Base-by-base conservation (phyloP, 2,113 vertebrate genomes). In the Platysternon megacephalum region DNA sequence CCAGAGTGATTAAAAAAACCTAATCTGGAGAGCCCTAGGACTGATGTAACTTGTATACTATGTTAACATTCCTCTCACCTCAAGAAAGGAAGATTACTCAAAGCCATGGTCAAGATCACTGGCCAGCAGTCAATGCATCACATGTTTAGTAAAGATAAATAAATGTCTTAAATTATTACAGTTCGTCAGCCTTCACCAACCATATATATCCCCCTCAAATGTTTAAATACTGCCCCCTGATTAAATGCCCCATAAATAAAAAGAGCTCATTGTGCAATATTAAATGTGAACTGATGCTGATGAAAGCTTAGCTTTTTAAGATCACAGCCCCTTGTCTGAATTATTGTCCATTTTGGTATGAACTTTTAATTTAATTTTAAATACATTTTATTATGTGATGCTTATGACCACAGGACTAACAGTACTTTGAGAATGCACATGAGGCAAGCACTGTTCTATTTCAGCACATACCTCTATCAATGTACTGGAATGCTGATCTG, bases 1-100 rank as follows among this genome's bases (percentile, higher is more conserved):
- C 89, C 84, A 93, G 84, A 97, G 96, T 96, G 90, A 97, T 93
- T 97, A 98, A 98, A 97, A 96, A 72, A 32, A 68, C 49, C 92
- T 97, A 91, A 96, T 97, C 93, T 95, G 91, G 74, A 97, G 97
- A 94, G 88, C 78, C 51, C 39, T 89, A 95, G 79, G 51, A 93
- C 49, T 82, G 85, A 89, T 58, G 65, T 85, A 82, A 88, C 89
- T 91, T 97, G 72, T 93, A 97, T 98, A 97, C 97, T 98, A 98
- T 97, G 94, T 92, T 93, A 97, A 79, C 85, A 68, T 79, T 95
- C 97, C 93, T 92, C 92, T 97, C 96, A 97, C 82, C 94, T 92
- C 96, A 91, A 97, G 82, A 95, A 96, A 87, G 93, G 76, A 96
- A 90, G 82, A 97, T 96, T 89, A 93, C 84, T 97, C 91, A 96